These are phyloP conservation scores for Apamea crenata DNA, from an alignment of 2,888 invertebrate genomes.

Conservation along the genomic window DNA sequence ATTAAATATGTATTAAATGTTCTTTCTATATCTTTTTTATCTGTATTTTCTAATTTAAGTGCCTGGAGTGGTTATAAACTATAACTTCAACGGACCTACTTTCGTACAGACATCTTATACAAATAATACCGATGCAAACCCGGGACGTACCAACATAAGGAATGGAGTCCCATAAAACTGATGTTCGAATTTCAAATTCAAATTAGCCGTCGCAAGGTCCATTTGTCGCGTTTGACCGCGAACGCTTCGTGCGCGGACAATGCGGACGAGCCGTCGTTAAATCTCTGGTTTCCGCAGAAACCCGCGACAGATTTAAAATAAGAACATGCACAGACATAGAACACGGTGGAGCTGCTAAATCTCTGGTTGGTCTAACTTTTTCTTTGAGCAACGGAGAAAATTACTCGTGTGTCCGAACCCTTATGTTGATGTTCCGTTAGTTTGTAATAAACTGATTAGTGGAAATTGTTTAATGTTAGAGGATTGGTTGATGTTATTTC, in stretches of 20 bases:
- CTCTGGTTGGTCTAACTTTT: slow-evolving; percentile 36
- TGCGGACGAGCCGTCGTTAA: slow-evolving; percentile 88
- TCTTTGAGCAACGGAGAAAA: slow-evolving; percentile 11
- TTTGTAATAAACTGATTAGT: slow-evolving; percentile 30
- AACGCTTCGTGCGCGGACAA: slow-evolving; percentile 87
- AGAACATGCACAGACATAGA: slow-evolving; percentile 81
- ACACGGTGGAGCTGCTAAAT: slow-evolving; percentile 70
- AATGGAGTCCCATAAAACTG: slow-evolving; percentile 76
- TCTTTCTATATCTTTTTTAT: not conserved
- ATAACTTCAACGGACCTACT: slow-evolving; percentile 23
- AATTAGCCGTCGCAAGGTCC: slow-evolving; percentile 84
- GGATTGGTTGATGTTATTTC: not conserved
- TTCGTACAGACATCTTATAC: slow-evolving; percentile 58
- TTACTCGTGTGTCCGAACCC: not conserved
- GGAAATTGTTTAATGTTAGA: slow-evolving; percentile 21
- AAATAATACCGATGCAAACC: slow-evolving; percentile 61
- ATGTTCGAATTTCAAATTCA: slow-evolving; percentile 81
- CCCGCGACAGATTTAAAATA: slow-evolving; percentile 86
- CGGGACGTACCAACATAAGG: slow-evolving; percentile 64
- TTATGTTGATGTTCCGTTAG: slow-evolving; percentile 34
- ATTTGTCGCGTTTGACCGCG: slow-evolving; percentile 77
- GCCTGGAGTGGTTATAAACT: not conserved
- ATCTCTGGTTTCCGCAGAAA: slow-evolving; percentile 88
- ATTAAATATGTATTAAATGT: not conserved
- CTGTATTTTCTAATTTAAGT: not conserved